These are phyloP conservation scores for Drosophila acutilabella DNA, from an alignment of 2,888 invertebrate species.

Conservation along the genomic window DNA sequence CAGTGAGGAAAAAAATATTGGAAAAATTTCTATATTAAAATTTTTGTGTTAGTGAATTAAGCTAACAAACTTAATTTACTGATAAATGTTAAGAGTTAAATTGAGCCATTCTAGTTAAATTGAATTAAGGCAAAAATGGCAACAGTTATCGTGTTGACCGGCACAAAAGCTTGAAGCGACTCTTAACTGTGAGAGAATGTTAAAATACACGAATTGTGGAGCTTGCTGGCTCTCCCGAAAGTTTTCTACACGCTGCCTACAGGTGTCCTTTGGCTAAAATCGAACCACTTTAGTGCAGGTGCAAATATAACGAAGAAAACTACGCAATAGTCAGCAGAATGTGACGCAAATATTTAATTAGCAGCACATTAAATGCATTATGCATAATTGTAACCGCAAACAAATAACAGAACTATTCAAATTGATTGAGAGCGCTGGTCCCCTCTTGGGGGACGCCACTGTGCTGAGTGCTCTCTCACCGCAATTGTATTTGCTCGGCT, in stretches of 20 bases:
- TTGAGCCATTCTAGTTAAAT: background rate
- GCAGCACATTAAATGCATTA: conserved; percentile 2
- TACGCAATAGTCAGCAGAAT: background rate
- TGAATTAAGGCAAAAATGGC: background rate
- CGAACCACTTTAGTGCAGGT: conserved; percentile 4
- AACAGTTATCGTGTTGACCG: background rate
- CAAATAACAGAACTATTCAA: background rate
- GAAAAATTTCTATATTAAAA: too few relatives aligned
- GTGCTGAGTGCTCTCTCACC: conserved; percentile 31
- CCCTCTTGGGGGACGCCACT: conserved; percentile 28
- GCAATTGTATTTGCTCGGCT: conserved; percentile 11
- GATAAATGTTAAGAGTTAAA: background rate
- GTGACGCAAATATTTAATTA: conserved; percentile 15
- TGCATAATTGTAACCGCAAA: background rate
- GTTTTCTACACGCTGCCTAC: conserved; percentile 26
- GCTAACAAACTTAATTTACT: background rate
- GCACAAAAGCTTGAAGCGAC: conserved; percentile 11
- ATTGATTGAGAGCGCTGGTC: background rate
- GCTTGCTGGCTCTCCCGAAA: conserved; percentile 5
- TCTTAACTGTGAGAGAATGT: conserved; percentile 18
- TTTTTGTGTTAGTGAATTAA: too few relatives aligned
- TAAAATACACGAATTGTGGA: background rate
- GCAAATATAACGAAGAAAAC: background rate
- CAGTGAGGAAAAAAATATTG: too few relatives aligned
- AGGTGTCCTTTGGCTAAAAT: conserved; percentile 37